phyloP scores from a whole-genome alignment of 1,140 invertebrate genomes.

The Conus ventricosus region DNA sequence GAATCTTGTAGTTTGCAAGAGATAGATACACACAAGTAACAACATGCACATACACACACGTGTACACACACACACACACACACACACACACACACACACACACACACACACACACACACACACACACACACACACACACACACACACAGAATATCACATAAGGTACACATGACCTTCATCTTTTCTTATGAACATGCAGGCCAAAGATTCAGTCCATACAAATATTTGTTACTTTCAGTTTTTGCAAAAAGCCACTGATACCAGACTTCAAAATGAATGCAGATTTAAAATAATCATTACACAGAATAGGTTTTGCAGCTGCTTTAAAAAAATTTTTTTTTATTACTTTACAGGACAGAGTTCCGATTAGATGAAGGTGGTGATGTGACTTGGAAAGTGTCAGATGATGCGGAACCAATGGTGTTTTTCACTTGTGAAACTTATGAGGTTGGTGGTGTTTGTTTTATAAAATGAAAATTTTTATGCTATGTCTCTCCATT shows the following conservation, averaged over 20 bases:
- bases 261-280: too few species aligned
- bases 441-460: constrained; percentile 75
- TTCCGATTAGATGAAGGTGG: constrained; percentile 81
- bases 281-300: too few species aligned
- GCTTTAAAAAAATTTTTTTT: too few species aligned
- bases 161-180: too few species aligned
- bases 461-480: too few species aligned
- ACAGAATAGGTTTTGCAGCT: too few species aligned
- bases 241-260: too few species aligned
- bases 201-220: too few species aligned
- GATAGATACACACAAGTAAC: neutral
- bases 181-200: too few species aligned
- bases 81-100: neutral
- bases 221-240: too few species aligned
- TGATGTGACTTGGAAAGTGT: constrained; percentile 81
- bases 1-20: neutral
- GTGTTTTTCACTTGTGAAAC: constrained; percentile 82
- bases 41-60: neutral
- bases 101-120: neutral
- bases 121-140: neutral
- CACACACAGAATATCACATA: too few species aligned
- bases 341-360: constrained; percentile 77
- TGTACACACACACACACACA: neutral
- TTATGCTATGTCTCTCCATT: too few species aligned
- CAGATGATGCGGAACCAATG: constrained; percentile 78